These are phyloP conservation scores for Lampropteryx suffumata DNA, from an alignment of 2,888 invertebrate genomes.

Conservation along the genomic window DNA sequence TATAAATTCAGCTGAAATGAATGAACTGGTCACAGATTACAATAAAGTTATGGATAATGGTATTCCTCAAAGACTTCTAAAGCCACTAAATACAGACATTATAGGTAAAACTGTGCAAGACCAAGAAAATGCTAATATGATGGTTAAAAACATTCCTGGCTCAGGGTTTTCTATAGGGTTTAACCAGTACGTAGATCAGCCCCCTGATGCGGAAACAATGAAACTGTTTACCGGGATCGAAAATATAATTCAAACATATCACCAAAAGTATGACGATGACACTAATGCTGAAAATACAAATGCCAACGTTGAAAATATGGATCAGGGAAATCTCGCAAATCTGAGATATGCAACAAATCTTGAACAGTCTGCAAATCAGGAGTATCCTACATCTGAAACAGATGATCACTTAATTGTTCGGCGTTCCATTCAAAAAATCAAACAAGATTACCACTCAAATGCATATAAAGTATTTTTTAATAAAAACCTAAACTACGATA, in stretches of 20 bases:
- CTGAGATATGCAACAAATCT: slow-evolving; percentile 5
- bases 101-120: slow-evolving; percentile 43
- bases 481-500: slow-evolving; percentile 44
- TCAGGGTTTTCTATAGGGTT: slow-evolving; percentile 69
- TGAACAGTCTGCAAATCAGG: slow-evolving; percentile 16
- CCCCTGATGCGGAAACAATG: slow-evolving; percentile 63
- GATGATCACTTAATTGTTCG: slow-evolving; percentile 43
- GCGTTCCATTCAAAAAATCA: slow-evolving; percentile 38
- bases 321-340: not conserved
- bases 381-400: slow-evolving; percentile 10
- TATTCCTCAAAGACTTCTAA: slow-evolving; percentile 62
- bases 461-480: slow-evolving; percentile 50
- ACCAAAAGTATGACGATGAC: slow-evolving; percentile 49
- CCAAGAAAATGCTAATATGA: slow-evolving; percentile 56
- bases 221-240: slow-evolving; percentile 65
- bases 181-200: slow-evolving; percentile 64
- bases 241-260: slow-evolving; percentile 59
- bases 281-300: slow-evolving; percentile 17
- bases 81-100: slow-evolving; percentile 53
- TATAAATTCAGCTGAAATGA: slow-evolving; percentile 65
- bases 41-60: slow-evolving; percentile 51
- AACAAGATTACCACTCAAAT: slow-evolving; percentile 51
- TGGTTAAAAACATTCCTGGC: slow-evolving; percentile 65
- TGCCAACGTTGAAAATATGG: slow-evolving; percentile 19
- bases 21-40: slow-evolving; percentile 55